Base-by-base conservation (phyloP, 2,888 invertebrate species). In the Tipula confusa region DNA sequence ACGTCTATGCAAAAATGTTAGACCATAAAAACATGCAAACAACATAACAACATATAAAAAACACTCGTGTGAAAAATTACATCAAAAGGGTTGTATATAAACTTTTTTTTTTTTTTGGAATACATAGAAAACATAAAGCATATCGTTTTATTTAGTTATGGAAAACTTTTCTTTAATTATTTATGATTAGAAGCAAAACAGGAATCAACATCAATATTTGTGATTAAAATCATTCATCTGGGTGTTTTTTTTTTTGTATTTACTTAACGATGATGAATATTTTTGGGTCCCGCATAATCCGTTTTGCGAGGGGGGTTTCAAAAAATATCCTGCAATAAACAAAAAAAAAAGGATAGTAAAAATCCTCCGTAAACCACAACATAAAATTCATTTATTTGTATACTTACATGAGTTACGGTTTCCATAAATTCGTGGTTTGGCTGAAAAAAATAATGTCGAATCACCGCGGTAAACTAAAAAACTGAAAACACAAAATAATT, bases 121-220 rank as follows among this genome's bases (percentile, higher is more conserved):
- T 64, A 64, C 64, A n/a, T n/a, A 64, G 64, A 64, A 64, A 64
- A 64, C 64, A 64, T 64, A 64, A 64, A 64, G 64, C 64, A 64
- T 64, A 24, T 24, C 13, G 15, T 64, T 24, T 64, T 24, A n/a
- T n/a, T n/a, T n/a, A n/a, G n/a, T 64, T 64, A 13, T 24, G 64
- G 64, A 64, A 64, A 24, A 64, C 1, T 64, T 64, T 64, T 64
- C 2, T 64, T 64, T 24, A 24, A 64, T 64, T 64, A 24, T 64
- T 24, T 18, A 6, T n/a, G 2, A n/a, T n/a, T 43, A 64, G 64
- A 64, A 64, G 64, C 64, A 64, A 64, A 24, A 64, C 64, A 64
- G 64, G 64, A 64, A 24, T 64, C 64, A 64, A 64, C 64, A 64
- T 24, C 64, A 64, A 64, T 64, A 64, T 64, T 64, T 64, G 64